phyloP scores from a whole-genome alignment of 2,797 vertebrate species.

The Sebastes vulpes region DNA sequence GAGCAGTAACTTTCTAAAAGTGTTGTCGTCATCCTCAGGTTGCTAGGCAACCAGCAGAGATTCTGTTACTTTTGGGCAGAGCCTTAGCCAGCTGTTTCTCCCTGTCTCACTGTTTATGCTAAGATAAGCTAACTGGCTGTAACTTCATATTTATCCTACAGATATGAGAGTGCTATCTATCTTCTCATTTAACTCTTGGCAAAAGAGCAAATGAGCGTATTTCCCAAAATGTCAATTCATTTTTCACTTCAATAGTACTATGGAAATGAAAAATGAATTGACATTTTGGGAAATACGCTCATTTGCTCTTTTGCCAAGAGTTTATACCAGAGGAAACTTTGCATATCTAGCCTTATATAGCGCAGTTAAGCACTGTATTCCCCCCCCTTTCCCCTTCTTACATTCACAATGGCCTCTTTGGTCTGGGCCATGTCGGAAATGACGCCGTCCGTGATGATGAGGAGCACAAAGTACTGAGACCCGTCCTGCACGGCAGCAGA shows the following conservation, averaged over 20 bases:
- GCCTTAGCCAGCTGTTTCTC: neutral
- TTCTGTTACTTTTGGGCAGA: neutral
- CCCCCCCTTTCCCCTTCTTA: constrained; percentile 77
- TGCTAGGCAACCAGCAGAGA: neutral
- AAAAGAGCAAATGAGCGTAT: neutral
- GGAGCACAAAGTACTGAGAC: constrained; percentile 96
- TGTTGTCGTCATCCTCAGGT: neutral
- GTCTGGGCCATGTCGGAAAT: constrained; percentile 99
- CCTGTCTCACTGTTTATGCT: neutral
- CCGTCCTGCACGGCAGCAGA: constrained; percentile 93
- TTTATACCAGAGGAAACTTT: neutral
- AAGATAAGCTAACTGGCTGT: neutral
- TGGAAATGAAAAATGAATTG: too few species aligned
- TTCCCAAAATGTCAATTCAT: neutral
- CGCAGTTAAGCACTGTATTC: neutral
- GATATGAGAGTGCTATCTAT: neutral
- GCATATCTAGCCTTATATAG: neutral
- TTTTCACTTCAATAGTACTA: neutral
- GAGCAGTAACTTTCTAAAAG: neutral
- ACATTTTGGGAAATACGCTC: too few species aligned
- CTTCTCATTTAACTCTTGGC: neutral
- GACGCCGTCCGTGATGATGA: constrained; percentile 97
- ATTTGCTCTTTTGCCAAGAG: too few species aligned
- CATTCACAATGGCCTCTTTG: constrained; percentile 98
- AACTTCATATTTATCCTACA: neutral